Evolutionary conservation across 2,888 invertebrate species (phyloP).

Genomic region (Aphelenchoides bicaudatus): DNA sequence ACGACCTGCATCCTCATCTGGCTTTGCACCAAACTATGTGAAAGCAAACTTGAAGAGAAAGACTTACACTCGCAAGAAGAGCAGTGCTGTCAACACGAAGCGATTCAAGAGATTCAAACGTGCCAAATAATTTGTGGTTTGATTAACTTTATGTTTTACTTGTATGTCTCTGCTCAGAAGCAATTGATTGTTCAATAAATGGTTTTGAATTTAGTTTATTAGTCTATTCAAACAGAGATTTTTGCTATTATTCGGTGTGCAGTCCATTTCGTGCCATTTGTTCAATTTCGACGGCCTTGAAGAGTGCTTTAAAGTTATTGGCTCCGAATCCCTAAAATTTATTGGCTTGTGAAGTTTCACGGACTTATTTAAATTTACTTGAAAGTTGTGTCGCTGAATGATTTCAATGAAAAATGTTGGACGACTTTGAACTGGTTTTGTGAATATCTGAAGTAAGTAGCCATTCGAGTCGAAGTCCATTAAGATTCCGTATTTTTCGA

Average conservation of each 20-base stretch:
- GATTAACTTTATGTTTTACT: constrained; percentile 7
- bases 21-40: too few relatives aligned
- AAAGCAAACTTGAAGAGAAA: neutral
- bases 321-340: constrained; percentile 87
- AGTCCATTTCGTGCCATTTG: constrained; percentile 74
- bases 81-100: too few relatives aligned
- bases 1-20: constrained; percentile 1
- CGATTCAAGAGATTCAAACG: too few relatives aligned
- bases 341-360: neutral
- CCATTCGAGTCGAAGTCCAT: constrained; percentile 58
- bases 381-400: constrained; percentile 80
- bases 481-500: constrained; percentile 34
- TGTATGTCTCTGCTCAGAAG: too few relatives aligned
- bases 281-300: constrained; percentile 89
- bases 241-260: neutral
- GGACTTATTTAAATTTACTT: constrained; percentile 22
- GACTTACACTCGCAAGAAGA: neutral
- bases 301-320: constrained; percentile 93
- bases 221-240: too few relatives aligned
- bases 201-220: too few relatives aligned
- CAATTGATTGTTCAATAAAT: too few relatives aligned
- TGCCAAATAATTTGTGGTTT: neutral
- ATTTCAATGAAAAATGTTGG: constrained; percentile 93
- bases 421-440: constrained; percentile 88
- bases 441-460: constrained; percentile 58